phyloP scores from a whole-genome alignment of 1,140 invertebrate genomes.

The Aphelinus atriplicis region DNA sequence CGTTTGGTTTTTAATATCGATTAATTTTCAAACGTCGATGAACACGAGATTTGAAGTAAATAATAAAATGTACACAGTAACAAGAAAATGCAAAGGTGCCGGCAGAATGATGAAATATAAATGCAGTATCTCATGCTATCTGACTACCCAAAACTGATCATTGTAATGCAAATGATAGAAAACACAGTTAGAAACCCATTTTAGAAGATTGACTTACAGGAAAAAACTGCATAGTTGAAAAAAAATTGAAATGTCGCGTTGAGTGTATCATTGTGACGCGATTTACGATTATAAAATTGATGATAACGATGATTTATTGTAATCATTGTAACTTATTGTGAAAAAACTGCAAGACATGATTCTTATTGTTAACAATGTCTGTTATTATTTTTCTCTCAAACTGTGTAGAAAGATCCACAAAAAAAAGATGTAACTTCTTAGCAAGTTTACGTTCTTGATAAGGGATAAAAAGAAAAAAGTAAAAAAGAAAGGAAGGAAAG shows the following conservation, averaged over 20 bases:
- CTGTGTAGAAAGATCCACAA: conserved; percentile 41
- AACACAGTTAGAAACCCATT: conserved; percentile 7
- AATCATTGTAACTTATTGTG: conserved; percentile 55
- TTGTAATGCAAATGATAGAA: conserved; percentile 14
- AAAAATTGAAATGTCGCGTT: conserved; percentile 14
- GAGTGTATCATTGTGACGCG: conserved; percentile 42
- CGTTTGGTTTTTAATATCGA: conserved; percentile 52
- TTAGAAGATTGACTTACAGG: conserved; percentile 18
- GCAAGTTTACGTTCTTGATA: conserved; percentile 26
- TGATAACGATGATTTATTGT: not conserved
- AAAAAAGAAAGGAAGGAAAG: conserved; percentile 1
- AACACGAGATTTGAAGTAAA: conserved; percentile 45
- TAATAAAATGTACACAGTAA: conserved; percentile 12
- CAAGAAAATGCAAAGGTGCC: conserved; percentile 16
- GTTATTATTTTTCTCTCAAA: conserved; percentile 49
- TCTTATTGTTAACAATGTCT: conserved; percentile 54
- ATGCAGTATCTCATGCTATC: not conserved
- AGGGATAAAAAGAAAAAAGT: conserved; percentile 10
- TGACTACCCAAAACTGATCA: conserved; percentile 10
- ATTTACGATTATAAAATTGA: conserved; percentile 22
- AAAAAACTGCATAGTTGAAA: conserved; percentile 5
- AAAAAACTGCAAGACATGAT: conserved; percentile 44
- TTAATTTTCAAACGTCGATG: conserved; percentile 56
- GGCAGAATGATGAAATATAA: conserved; percentile 23
- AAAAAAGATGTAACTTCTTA: conserved; percentile 32